A percentile compares a stretch with the other conserved stretches of the same genome.
Conservation (phyloP, 2,797 vertebrate genomes). For the Fringilla coelebs region DNA sequence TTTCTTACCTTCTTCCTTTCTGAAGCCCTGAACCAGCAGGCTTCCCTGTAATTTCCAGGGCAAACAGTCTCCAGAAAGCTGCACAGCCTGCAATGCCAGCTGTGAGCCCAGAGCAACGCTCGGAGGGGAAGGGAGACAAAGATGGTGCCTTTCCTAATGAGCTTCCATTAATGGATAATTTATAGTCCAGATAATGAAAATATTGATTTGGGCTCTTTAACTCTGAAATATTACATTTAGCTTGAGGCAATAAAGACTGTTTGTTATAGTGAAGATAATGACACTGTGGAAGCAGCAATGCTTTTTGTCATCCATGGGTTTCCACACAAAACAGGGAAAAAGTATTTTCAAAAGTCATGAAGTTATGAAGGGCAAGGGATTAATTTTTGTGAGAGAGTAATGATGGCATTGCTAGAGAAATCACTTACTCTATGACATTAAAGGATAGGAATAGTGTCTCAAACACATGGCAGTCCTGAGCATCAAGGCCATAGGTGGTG, state of each 20-base stretch:
- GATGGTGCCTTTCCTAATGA: not conserved
- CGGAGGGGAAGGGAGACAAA: not conserved
- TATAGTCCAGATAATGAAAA: constrained; percentile 44
- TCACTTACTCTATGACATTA: fast-evolving
- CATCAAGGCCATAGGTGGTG: not conserved
- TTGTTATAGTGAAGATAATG: not conserved
- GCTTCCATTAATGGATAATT: constrained; percentile 50
- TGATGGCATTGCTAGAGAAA: not conserved
- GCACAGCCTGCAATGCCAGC: not conserved
- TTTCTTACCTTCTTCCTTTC: not conserved
- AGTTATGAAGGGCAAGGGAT: not conserved
- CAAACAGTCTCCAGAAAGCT: not conserved
- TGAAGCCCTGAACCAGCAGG: not conserved
- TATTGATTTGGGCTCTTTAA: constrained; percentile 36
- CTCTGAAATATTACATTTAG: constrained; percentile 17
- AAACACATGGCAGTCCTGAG: not conserved
- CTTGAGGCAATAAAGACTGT: not conserved
- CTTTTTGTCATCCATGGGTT: not conserved
- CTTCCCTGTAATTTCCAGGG: not conserved
- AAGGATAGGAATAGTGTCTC: not conserved
- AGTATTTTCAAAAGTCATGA: not conserved
- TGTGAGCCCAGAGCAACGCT: not conserved
- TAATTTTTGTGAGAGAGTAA: not conserved
- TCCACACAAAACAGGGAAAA: not conserved
- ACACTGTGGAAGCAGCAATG: not conserved